Conservation (phyloP, 2,797 vertebrate genomes). For the Rallus crepitans region DNA sequence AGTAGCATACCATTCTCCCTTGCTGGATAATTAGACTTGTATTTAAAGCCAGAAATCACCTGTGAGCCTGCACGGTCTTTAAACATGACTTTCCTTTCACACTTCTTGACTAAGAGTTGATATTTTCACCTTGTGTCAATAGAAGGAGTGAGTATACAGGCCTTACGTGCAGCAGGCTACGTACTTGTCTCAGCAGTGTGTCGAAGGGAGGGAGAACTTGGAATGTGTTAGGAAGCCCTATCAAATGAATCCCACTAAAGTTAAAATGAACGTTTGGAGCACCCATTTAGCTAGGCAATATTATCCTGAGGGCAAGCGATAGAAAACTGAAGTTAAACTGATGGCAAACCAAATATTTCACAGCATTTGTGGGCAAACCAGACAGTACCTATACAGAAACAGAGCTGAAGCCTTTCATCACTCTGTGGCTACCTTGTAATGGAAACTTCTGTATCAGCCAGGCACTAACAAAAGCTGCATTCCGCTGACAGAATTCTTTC, state of each 20-base stretch:
- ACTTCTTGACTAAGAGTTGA: background rate
- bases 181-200: background rate
- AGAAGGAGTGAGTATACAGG: rapidly evolving
- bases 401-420: background rate
- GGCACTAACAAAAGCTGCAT: background rate
- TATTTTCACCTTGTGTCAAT: background rate
- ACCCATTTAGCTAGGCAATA: background rate
- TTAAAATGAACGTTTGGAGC: background rate
- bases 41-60: background rate
- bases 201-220: background rate
- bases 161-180: background rate
- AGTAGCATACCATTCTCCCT: background rate
- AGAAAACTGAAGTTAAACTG: background rate
- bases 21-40: background rate
- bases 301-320: background rate
- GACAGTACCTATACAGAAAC: background rate
- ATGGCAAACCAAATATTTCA: background rate
- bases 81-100: background rate
- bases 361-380: background rate
- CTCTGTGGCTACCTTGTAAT: background rate
- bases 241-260: background rate
- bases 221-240: background rate
- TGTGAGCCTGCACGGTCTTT: background rate
- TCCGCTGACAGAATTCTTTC: background rate
- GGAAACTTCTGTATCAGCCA: background rate